phyloP scores from a whole-genome alignment of 2,888 invertebrate species.

The Pheosia tremula region DNA sequence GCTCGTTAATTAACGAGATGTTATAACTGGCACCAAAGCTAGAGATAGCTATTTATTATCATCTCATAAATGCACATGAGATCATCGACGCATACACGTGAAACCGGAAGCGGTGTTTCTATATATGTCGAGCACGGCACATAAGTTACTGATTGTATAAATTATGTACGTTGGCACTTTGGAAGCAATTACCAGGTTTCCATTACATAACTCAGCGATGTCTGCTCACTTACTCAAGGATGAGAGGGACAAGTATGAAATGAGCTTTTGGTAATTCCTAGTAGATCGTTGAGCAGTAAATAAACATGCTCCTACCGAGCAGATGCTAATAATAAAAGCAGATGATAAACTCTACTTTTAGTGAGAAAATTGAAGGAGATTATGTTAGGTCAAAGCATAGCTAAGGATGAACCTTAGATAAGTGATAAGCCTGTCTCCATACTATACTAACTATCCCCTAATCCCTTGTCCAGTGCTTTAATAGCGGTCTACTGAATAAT shows the following conservation, averaged over 20 bases:
- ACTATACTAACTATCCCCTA: conserved; percentile 41
- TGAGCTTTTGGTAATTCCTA: neutral
- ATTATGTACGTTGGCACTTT: conserved; percentile 81
- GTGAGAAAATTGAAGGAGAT: too few species aligned
- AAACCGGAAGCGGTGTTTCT: conserved; percentile 29
- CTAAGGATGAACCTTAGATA: neutral
- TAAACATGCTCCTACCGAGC: too few species aligned
- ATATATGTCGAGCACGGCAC: conserved; percentile 51
- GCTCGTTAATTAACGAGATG: too few species aligned
- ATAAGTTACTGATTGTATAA: conserved; percentile 71
- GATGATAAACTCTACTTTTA: too few species aligned
- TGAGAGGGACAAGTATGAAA: conserved; percentile 51
- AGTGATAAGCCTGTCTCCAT: conserved; percentile 44
- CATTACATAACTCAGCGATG: conserved; percentile 82
- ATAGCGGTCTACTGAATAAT: conserved; percentile 84
- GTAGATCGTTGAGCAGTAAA: too few species aligned
- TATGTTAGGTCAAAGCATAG: too few species aligned
- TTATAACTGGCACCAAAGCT: too few species aligned
- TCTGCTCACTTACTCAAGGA: conserved; percentile 64
- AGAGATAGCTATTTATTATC: too few species aligned
- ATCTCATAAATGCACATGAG: conserved; percentile 28
- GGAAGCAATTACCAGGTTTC: conserved; percentile 81
- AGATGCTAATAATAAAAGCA: too few species aligned
- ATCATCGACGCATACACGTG: conserved; percentile 40
- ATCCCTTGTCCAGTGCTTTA: conserved; percentile 78